These are phyloP conservation scores for Dynastes hyllus DNA, from an alignment of 2,888 invertebrate genomes.

Conservation along the genomic window DNA sequence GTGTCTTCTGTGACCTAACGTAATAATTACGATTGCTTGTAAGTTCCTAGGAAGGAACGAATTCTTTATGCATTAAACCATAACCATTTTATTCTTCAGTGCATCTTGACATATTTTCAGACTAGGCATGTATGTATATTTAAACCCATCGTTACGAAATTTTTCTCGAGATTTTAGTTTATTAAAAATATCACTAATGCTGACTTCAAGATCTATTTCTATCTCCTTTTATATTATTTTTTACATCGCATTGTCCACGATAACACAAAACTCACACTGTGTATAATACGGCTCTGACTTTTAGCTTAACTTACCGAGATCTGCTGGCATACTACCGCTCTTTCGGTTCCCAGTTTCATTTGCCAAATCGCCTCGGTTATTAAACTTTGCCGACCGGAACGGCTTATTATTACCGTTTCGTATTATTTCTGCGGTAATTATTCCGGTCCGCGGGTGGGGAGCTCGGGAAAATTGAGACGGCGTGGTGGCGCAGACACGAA, in stretches of 20 bases:
- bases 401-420: constrained; percentile 45
- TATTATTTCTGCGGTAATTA: constrained; percentile 47
- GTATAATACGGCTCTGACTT: background rate
- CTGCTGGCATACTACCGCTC: constrained; percentile 32
- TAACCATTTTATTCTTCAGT: too few relatives aligned
- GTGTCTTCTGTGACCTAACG: too few relatives aligned
- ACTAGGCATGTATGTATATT: too few relatives aligned
- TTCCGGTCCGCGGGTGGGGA: constrained; percentile 25
- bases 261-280: background rate
- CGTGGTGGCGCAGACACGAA: background rate
- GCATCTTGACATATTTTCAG: too few relatives aligned
- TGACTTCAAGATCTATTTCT: too few relatives aligned
- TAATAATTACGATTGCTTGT: too few relatives aligned
- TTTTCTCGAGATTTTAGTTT: too few relatives aligned
- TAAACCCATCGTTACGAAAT: too few relatives aligned
- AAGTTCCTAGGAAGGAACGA: too few relatives aligned
- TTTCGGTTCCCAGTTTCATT: constrained; percentile 38
- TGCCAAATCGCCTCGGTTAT: constrained; percentile 47
- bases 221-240: too few relatives aligned
- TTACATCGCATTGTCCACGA: background rate
- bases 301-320: constrained; percentile 7
- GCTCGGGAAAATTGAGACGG: constrained; percentile 3
- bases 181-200: too few relatives aligned
- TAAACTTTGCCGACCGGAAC: constrained; percentile 48
- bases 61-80: too few relatives aligned